Conservation (phyloP, 2,113 vertebrate genomes). For the Eonycteris spelaea region DNA sequence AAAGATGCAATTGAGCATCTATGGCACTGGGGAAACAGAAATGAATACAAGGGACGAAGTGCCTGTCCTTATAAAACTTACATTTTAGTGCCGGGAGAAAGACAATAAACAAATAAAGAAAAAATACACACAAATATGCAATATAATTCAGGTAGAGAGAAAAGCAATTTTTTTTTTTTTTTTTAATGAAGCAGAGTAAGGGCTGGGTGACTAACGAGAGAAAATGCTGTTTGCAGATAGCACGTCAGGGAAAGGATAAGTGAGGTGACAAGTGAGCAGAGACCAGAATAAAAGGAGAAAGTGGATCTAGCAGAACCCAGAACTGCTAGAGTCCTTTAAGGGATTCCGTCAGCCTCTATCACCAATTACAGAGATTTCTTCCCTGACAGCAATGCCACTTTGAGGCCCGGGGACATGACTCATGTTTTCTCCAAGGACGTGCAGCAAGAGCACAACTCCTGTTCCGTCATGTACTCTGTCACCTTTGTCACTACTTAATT, state of each 20-base stretch:
- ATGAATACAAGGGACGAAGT: background rate
- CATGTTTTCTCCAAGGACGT: background rate
- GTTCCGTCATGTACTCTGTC: background rate
- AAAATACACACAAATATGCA: background rate
- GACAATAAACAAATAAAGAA: background rate
- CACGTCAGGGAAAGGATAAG: no score
- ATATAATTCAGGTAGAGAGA: background rate
- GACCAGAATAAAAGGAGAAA: background rate
- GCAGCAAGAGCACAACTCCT: background rate
- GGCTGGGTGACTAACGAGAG: background rate
- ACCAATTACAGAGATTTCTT: background rate
- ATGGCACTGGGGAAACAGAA: background rate
- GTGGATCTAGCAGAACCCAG: background rate
- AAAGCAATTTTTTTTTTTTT: background rate
- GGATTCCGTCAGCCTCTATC: background rate
- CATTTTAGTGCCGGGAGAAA: background rate
- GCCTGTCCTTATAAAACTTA: background rate
- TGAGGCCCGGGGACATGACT: background rate
- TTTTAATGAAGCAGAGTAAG: background rate
- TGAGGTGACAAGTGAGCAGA: background rate
- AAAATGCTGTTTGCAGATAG: background rate
- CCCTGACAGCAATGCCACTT: background rate
- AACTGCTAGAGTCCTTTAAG: background rate
- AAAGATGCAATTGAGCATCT: background rate
- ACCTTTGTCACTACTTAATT: background rate